Percentiles rank a stretch among this genome's conserved stretches.
phyloP scores from a whole-genome alignment of 2,888 invertebrate genomes.

The Acanthosepion pharaonis region DNA sequence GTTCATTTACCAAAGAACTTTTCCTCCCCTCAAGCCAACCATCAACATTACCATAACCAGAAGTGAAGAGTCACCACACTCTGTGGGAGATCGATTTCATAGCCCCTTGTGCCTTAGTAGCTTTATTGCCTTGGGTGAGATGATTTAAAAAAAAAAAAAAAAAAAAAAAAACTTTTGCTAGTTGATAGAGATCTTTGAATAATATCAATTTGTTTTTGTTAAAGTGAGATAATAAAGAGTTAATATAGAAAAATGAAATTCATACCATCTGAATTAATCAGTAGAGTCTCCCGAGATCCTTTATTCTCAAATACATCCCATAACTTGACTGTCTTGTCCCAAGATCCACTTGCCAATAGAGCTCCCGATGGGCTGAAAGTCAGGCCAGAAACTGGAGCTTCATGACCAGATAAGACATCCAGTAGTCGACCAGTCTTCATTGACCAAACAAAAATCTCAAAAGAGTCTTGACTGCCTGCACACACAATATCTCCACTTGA shows the following conservation, averaged over 20 bases:
- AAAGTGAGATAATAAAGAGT: too few relatives aligned
- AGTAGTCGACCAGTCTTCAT: conserved; percentile 91
- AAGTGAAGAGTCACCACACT: too few relatives aligned
- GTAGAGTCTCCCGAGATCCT: conserved; percentile 86
- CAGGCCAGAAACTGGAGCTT: conserved; percentile 90
- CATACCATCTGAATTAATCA: conserved; percentile 83
- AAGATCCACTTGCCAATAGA: conserved; percentile 87
- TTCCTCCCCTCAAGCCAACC: too few relatives aligned
- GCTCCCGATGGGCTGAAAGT: conserved; percentile 82
- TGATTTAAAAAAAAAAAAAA: too few relatives aligned
- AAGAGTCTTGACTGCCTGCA: conserved; percentile 94
- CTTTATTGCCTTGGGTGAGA: too few relatives aligned
- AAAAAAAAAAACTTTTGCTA: too few relatives aligned
- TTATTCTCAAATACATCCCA: conserved; percentile 90
- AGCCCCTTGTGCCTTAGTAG: too few relatives aligned
- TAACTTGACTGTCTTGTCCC: conserved; percentile 93
- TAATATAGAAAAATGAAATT: not conserved
- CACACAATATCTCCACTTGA: conserved; percentile 92
- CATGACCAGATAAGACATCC: conserved; percentile 91
- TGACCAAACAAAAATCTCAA: conserved; percentile 97
- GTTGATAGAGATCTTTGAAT: too few relatives aligned
- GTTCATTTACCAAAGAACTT: too few relatives aligned
- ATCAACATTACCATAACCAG: too few relatives aligned
- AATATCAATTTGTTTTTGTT: too few relatives aligned
- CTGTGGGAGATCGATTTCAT: too few relatives aligned